phyloP scores from a whole-genome alignment of 2,113 vertebrate species.

The Nesogale talazaci region DNA sequence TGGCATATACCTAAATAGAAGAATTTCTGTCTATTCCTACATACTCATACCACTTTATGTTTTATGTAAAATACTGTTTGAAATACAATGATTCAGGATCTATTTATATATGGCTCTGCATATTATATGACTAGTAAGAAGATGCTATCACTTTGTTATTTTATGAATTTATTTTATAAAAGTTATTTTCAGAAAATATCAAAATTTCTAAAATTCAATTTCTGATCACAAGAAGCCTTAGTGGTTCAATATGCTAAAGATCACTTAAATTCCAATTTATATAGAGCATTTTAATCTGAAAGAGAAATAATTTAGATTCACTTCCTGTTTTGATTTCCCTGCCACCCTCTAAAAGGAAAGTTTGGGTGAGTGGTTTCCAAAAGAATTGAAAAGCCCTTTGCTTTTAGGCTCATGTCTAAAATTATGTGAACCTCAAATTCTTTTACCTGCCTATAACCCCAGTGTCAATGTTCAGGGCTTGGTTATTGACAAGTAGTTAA shows the following conservation, averaged over 20 bases:
- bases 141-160: background rate
- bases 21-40: background rate
- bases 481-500: background rate
- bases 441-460: constrained; percentile 31
- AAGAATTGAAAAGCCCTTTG: background rate
- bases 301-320: constrained; percentile 5
- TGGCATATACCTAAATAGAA: background rate
- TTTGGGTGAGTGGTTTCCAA: background rate
- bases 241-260: background rate
- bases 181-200: constrained; percentile 38
- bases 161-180: background rate
- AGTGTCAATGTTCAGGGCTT: constrained; percentile 5
- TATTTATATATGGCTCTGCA: background rate
- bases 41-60: background rate
- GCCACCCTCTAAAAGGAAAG: background rate
- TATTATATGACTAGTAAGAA: background rate
- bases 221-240: constrained; percentile 9
- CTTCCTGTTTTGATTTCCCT: constrained; percentile 41
- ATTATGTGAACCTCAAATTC: background rate
- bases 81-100: background rate
- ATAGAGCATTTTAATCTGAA: background rate
- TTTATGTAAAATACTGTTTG: constrained; percentile 11
- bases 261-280: constrained; percentile 38
- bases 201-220: background rate
- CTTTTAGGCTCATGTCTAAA: background rate